Conservation (phyloP, 2,888 invertebrate species). For the Eustalomyia histrio region DNA sequence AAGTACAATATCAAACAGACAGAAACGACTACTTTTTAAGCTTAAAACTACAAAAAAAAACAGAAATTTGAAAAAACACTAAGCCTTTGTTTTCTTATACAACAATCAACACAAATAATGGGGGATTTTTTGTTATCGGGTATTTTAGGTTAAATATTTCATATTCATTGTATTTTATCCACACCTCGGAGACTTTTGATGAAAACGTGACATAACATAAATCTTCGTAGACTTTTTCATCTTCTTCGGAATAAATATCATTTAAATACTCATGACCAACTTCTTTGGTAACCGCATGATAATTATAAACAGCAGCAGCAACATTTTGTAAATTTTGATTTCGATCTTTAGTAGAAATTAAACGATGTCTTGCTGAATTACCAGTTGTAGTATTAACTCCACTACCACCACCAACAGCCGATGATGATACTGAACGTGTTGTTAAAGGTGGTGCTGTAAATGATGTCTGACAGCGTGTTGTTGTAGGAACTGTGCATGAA, state of each 20-base stretch:
- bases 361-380: slow-evolving; percentile 39
- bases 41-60: not conserved
- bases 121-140: not conserved
- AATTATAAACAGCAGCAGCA: slow-evolving; percentile 77
- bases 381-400: no score
- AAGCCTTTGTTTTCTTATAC: not conserved
- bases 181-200: slow-evolving; percentile 85
- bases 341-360: slow-evolving; percentile 58
- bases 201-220: slow-evolving; percentile 92
- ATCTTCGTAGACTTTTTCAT: slow-evolving; percentile 93
- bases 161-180: slow-evolving; percentile 58
- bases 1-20: not conserved
- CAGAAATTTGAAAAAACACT: not conserved
- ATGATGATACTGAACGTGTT: slow-evolving; percentile 62
- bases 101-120: not conserved
- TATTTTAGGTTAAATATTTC: not conserved
- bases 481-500: slow-evolving; percentile 13
- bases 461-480: slow-evolving; percentile 19
- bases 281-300: slow-evolving; percentile 72
- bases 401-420: slow-evolving; percentile 38
- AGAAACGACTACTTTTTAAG: not conserved
- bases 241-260: slow-evolving; percentile 80
- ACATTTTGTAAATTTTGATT: slow-evolving; percentile 74
- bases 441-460: slow-evolving; percentile 46
- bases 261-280: slow-evolving; percentile 76